A percentile compares a stretch with the other conserved stretches of the same genome.
Evolutionary conservation across 2,113 vertebrate genomes (phyloP).

Genomic region (Corydoras sp.): DNA sequence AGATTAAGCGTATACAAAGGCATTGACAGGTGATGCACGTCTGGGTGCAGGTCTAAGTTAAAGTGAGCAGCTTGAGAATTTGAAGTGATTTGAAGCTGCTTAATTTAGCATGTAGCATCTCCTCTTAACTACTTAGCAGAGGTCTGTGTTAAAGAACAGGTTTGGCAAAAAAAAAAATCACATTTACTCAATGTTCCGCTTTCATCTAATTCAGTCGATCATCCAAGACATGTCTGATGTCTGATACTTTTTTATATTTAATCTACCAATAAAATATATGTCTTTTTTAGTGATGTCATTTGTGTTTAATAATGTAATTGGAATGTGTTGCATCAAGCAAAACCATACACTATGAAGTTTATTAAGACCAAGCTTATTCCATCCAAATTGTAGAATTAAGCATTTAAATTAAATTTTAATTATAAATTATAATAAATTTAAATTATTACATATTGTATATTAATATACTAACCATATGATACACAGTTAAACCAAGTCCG

Average conservation of each 20-base stretch:
- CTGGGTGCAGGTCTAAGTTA: background rate
- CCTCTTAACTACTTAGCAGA: background rate
- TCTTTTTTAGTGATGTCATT: background rate
- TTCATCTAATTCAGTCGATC: background rate
- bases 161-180: background rate
- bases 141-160: background rate
- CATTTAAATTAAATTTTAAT: too few relatives aligned
- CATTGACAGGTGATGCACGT: slow-evolving; percentile 1
- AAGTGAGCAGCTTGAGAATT: background rate
- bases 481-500: too few relatives aligned
- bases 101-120: background rate
- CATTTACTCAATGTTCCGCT: background rate
- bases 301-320: background rate
- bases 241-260: background rate
- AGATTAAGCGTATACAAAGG: slow-evolving; percentile 31
- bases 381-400: too few relatives aligned
- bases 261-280: too few relatives aligned
- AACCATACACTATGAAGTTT: too few relatives aligned
- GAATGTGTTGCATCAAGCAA: too few relatives aligned
- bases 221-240: background rate
- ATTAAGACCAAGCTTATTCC: too few relatives aligned
- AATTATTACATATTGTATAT: too few relatives aligned
- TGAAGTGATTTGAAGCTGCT: background rate
- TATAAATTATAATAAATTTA: too few relatives aligned
- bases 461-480: too few relatives aligned